Evolutionary conservation across 2,888 invertebrate genomes (phyloP).

Genomic region (Caenorhabditis sp.): DNA sequence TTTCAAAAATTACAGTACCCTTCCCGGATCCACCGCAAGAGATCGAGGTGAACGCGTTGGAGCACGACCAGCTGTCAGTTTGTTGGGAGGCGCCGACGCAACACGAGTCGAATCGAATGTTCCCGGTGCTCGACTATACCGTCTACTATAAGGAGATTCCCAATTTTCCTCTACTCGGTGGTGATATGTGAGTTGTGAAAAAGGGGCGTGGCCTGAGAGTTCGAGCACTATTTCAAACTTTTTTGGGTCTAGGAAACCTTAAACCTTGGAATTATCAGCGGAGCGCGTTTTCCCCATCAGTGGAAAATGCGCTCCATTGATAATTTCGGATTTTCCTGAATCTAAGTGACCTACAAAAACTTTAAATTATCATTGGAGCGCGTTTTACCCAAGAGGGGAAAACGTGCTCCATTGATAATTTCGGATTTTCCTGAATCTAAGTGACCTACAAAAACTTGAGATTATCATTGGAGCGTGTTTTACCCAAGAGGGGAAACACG

Average conservation of each 20-base stretch:
- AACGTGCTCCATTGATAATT: no score
- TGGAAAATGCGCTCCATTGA: no score
- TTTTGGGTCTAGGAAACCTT: no score
- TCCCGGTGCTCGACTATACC: conserved; percentile 57
- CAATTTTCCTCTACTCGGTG: conserved; percentile 55
- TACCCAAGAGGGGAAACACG: no score
- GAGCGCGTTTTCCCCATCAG: background rate
- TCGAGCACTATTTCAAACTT: no score
- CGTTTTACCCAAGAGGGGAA: background rate
- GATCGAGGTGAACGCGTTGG: conserved; percentile 54
- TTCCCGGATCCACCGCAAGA: conserved; percentile 58
- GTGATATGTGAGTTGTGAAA: conserved; percentile 50
- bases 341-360: no score
- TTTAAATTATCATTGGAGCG: background rate
- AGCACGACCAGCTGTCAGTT: conserved; percentile 49
- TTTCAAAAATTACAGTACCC: conserved; percentile 55
- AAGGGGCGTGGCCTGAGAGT: no score
- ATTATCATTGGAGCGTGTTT: no score
- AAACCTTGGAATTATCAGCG: background rate
- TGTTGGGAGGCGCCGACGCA: conserved; percentile 52
- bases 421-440: no score
- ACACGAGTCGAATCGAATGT: conserved; percentile 44
- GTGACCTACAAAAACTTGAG: no score
- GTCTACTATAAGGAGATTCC: conserved; percentile 63
- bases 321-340: no score